These are phyloP conservation scores for Amphiura filiformis DNA, from an alignment of 35 echinoderm and acorn worm genomes.

Conservation along the genomic window DNA sequence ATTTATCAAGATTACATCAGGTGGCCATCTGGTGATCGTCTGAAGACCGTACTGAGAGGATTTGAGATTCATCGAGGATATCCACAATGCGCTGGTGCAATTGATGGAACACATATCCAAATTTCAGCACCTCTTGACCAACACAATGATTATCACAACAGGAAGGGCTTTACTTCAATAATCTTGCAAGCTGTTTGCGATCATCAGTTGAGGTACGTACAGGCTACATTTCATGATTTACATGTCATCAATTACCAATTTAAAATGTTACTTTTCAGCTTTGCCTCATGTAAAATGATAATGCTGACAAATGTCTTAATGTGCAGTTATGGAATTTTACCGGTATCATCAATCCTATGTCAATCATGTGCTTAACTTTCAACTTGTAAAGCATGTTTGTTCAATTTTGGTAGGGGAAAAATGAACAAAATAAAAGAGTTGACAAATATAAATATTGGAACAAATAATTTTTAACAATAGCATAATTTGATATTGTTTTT, in stretches of 20 bases:
- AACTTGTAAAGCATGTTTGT: no score
- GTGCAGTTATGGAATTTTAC: no score
- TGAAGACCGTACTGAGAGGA: slow-evolving; percentile 2
- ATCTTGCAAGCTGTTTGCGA: slow-evolving; percentile 60
- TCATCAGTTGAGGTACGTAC: slow-evolving; percentile 42
- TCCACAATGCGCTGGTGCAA: slow-evolving; percentile 51
- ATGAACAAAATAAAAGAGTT: no score
- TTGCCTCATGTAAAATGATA: not conserved
- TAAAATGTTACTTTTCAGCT: no score
- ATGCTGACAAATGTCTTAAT: slow-evolving; percentile 46
- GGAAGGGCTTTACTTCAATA: slow-evolving; percentile 59
- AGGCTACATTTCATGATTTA: not conserved
- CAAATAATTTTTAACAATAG: no score
- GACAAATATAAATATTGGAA: no score
- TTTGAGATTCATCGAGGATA: slow-evolving; percentile 42
- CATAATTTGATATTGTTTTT: no score
- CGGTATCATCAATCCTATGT: no score
- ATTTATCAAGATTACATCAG: slow-evolving; percentile 14
- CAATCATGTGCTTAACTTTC: no score
- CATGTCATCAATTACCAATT: no score
- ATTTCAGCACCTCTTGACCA: slow-evolving; percentile 35
- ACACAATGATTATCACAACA: slow-evolving; percentile 62
- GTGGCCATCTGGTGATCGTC: slow-evolving; percentile 43
- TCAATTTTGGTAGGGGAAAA: no score
- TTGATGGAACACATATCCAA: slow-evolving; percentile 69